phyloP scores from a whole-genome alignment of 2,888 invertebrate genomes.

The Notodonta ziczac region DNA sequence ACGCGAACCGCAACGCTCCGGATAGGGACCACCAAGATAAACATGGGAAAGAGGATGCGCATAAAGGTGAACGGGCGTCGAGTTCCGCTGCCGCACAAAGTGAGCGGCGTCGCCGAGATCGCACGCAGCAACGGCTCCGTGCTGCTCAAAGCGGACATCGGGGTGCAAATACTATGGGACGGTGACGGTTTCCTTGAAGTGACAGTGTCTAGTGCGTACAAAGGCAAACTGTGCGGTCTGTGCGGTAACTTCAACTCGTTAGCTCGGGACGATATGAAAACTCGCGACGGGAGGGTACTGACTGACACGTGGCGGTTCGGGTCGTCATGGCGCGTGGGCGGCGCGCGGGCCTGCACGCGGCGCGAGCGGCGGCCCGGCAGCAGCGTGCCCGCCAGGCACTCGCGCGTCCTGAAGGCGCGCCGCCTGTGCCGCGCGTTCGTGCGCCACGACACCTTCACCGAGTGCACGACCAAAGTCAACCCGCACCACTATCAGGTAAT shows the following conservation, averaged over 20 bases:
- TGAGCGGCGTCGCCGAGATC: conserved; percentile 85
- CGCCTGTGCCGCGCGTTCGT: conserved; percentile 82
- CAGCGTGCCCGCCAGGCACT: conserved; percentile 79
- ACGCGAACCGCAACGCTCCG: conserved; percentile 94
- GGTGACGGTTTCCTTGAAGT: conserved; percentile 97
- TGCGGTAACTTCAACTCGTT: conserved; percentile 97
- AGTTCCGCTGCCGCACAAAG: conserved; percentile 88
- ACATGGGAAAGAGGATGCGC: conserved; percentile 93
- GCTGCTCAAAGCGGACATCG: conserved; percentile 88
- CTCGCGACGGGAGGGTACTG: conserved; percentile 87
- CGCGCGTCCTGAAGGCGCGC: conserved; percentile 70
- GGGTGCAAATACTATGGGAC: conserved; percentile 95
- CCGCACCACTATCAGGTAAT: conserved; percentile 89
- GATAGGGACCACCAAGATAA: conserved; percentile 90
- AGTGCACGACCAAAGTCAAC: conserved; percentile 92
- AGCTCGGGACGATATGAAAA: conserved; percentile 92
- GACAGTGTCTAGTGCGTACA: conserved; percentile 89
- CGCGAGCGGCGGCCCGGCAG: conserved; percentile 77
- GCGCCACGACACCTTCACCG: conserved; percentile 86
- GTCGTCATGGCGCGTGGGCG: conserved; percentile 95
- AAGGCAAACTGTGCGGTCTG: conserved; percentile 92
- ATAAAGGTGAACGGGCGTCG: conserved; percentile 94
- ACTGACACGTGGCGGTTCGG: conserved; percentile 90
- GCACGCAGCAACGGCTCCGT: conserved; percentile 88
- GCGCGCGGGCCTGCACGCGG: conserved; percentile 88